Percentiles rank a stretch among this genome's conserved stretches.
phyloP scores from a whole-genome alignment of 1,140 invertebrate species.

The Telenomus remus region DNA sequence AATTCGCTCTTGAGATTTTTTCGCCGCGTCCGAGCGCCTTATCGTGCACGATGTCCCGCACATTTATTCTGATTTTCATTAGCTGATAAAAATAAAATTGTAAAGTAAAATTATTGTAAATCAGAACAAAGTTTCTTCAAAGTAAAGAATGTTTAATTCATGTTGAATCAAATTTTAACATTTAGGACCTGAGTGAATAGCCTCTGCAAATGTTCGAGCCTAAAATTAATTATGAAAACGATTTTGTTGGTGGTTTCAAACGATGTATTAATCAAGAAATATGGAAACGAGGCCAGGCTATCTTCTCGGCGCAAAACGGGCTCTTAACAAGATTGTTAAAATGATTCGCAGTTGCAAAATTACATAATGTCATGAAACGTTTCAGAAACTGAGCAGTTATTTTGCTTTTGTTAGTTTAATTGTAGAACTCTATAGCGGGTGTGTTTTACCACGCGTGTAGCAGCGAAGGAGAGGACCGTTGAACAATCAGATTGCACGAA shows the following conservation, averaged over 20 bases:
- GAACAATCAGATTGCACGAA: constrained; percentile 22
- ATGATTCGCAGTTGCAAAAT: constrained; percentile 24
- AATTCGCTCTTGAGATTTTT: constrained; percentile 35
- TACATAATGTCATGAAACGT: constrained; percentile 27
- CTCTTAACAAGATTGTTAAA: neutral
- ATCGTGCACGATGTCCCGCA: constrained; percentile 19
- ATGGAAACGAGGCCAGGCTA: too few species aligned
- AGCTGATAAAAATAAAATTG: too few species aligned
- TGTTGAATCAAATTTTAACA: too few species aligned
- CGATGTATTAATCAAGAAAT: too few species aligned
- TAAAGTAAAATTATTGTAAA: too few species aligned
- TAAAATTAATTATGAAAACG: too few species aligned
- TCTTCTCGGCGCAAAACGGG: too few species aligned
- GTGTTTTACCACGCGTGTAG: constrained; percentile 27
- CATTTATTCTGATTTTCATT: constrained; percentile 1
- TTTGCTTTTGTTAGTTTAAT: constrained; percentile 53
- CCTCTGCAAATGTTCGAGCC: too few species aligned
- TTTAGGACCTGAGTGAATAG: too few species aligned
- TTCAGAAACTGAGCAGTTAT: constrained; percentile 14
- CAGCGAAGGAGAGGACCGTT: constrained; percentile 30
- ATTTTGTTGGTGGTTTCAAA: too few species aligned
- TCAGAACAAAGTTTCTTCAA: too few species aligned
- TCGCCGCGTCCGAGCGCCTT: constrained; percentile 7
- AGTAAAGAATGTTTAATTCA: too few species aligned
- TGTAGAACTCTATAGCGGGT: constrained; percentile 23